Evolutionary conservation across 2,888 invertebrate genomes (phyloP), one percentile per base, ranked within the genome.

Genomic region (Melanargia galathea): DNA sequence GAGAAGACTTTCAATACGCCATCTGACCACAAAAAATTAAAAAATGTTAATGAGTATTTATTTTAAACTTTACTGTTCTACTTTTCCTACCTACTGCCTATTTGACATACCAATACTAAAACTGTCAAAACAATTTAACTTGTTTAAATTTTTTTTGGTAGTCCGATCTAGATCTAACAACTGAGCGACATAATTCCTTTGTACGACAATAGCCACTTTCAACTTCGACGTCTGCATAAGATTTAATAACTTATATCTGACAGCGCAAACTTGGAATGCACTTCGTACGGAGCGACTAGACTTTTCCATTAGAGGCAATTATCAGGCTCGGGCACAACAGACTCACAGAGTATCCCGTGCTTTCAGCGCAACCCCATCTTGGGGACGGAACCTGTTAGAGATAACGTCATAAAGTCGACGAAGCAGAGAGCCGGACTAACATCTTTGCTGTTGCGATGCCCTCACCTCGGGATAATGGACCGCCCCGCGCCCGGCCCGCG

Each of bases 291-390:
- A 87, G 84, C 83, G 85, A 91, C 90, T 87, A 88, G 90, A 90
- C 87, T 90, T 91, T 91, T 90, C 90, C 90, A 91, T 91, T 91
- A 91, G 83, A 77, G 80, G 82, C 90, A 91, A 91, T 91, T 91
- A 91, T 90, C 87, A 87, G 84, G n/a, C n/a, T n/a, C n/a, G n/a
- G n/a, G 81, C 87, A 87, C 86, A 87, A 86, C 86, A 81, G 86
- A 80, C 82, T 84, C 30, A 6, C 30, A n/a, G n/a, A n/a, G 30
- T 7, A 7, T 30, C 81, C 84, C 77, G 82, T 83, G 86, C 83
- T 83, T 83, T 83, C 81, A 72, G 71, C 69, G 75, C 78, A 80
- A 77, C 75, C 81, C 82, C 75, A 73, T 74, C 75, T 78, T 79
- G 75, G 74, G 79, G 86, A 83, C 84, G 80, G 80, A 86, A 85